Percentiles rank a stretch among this genome's conserved stretches.
Evolutionary conservation across 2,888 invertebrate genomes (phyloP).

Genomic region (Augochlorella aurata): DNA sequence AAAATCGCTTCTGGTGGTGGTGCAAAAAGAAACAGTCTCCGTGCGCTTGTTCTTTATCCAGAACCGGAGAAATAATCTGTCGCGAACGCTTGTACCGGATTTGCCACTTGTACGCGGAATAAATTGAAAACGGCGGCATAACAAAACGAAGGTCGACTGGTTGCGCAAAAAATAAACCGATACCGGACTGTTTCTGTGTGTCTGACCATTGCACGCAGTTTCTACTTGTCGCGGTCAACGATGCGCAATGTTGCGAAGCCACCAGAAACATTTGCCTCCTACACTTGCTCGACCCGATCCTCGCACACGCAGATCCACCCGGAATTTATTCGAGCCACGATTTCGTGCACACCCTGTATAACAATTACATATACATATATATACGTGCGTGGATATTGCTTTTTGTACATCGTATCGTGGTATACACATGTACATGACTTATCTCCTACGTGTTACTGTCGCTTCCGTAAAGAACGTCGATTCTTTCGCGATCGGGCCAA

Average conservation of each 20-base stretch:
- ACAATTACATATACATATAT: slow-evolving; percentile 20
- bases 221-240: not conserved
- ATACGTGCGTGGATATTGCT: slow-evolving; percentile 71
- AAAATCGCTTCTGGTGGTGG: not conserved
- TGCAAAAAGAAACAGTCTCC: too few relatives aligned
- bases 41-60: too few relatives aligned
- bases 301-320: not conserved
- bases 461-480: slow-evolving; percentile 14
- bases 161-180: not conserved
- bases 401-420: slow-evolving; percentile 72
- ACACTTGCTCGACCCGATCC: not conserved
- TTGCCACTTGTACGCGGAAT: not conserved
- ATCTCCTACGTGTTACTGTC: slow-evolving; percentile 24
- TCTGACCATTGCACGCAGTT: not conserved
- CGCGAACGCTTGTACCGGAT: not conserved
- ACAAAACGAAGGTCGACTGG: not conserved
- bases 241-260: not conserved
- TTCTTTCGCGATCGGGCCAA: slow-evolving; percentile 36
- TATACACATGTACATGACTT: slow-evolving; percentile 61
- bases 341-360: not conserved
- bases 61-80: not conserved
- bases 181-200: not conserved
- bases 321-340: not conserved
- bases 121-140: not conserved
- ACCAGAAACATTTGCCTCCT: not conserved